Evolutionary conservation across 1,140 invertebrate species (phyloP).

Genomic region (Stegodyphus mimosarum): DNA sequence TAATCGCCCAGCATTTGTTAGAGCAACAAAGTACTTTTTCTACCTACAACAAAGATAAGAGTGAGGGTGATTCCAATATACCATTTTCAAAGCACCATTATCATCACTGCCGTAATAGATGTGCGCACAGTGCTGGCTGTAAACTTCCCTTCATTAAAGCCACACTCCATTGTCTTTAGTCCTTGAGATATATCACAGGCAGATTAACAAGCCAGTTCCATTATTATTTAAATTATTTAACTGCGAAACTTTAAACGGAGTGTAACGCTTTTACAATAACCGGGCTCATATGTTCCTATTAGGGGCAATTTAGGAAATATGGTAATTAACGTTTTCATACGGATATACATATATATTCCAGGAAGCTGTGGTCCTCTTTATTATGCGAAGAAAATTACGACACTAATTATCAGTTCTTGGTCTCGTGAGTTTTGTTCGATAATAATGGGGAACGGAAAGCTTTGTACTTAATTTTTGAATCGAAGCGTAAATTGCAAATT

Average conservation of each 20-base stretch:
- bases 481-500: constrained; percentile 7
- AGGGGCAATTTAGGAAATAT: constrained; percentile 47
- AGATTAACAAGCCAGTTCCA: constrained; percentile 31
- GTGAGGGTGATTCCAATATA: too few species aligned
- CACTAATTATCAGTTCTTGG: constrained; percentile 39
- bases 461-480: constrained; percentile 22
- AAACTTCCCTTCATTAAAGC: constrained; percentile 19
- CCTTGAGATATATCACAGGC: constrained; percentile 31
- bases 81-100: too few species aligned
- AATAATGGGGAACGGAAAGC: constrained; percentile 5
- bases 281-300: constrained; percentile 13
- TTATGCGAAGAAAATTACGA: constrained; percentile 40
- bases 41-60: too few species aligned
- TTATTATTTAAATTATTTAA: constrained; percentile 57
- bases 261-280: constrained; percentile 19
- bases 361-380: constrained; percentile 4
- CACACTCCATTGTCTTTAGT: constrained; percentile 15
- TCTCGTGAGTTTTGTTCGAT: background rate
- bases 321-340: constrained; percentile 28
- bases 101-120: too few species aligned
- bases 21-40: too few species aligned
- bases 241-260: constrained; percentile 41
- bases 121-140: background rate
- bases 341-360: constrained; percentile 11
- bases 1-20: constrained; percentile 23